Percentiles rank a stretch among this genome's conserved stretches.
phyloP scores from a whole-genome alignment of 1,140 invertebrate genomes.

The Zaprionus vittiger region DNA sequence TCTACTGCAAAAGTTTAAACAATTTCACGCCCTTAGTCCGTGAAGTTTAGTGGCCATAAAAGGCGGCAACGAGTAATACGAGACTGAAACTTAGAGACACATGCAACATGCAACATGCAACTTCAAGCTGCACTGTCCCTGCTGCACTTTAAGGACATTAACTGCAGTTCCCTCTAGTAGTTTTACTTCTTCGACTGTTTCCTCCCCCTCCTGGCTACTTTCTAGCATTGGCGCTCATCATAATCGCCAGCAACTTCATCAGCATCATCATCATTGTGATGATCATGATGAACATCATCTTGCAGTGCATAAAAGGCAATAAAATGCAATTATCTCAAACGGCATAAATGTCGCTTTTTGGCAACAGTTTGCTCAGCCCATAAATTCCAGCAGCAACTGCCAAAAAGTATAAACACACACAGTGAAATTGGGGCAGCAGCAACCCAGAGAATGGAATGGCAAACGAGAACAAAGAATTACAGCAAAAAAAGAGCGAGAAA shows the following conservation, averaged over 20 bases:
- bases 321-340: conserved; percentile 81
- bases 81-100: conserved; percentile 37
- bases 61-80: conserved; percentile 38
- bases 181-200: not conserved
- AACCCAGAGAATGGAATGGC: conserved; percentile 2
- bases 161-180: conserved; percentile 49
- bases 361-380: conserved; percentile 71
- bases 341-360: conserved; percentile 78
- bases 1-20: conserved; percentile 58
- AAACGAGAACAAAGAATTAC: conserved; percentile 1
- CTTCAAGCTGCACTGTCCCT: conserved; percentile 27
- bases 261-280: not conserved
- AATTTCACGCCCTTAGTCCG: conserved; percentile 62
- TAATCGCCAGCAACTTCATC: conserved; percentile 6
- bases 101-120: conserved; percentile 48
- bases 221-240: not conserved
- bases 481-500: not conserved
- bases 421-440: not conserved
- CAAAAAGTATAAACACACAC: conserved; percentile 39
- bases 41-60: conserved; percentile 60
- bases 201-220: conserved; percentile 1
- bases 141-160: conserved; percentile 64
- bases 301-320: conserved; percentile 75
- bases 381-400: conserved; percentile 68
- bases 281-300: conserved; percentile 18